Conservation (phyloP, 2,888 invertebrate genomes). For the Liodrosophila aerea region DNA sequence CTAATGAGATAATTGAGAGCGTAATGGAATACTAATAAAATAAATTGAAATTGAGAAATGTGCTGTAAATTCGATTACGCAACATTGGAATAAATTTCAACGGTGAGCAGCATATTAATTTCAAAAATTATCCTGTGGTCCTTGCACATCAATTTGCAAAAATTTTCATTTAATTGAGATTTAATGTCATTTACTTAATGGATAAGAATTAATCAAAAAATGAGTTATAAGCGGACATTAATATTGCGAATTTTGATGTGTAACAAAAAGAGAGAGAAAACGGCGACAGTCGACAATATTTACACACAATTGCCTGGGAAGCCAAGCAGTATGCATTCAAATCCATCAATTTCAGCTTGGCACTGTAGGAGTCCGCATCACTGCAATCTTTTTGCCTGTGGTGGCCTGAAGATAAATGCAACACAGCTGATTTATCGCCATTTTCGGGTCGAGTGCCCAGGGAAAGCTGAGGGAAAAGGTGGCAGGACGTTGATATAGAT, state of each 20-base stretch:
- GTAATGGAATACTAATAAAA: no score
- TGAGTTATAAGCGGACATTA: slow-evolving; percentile 18
- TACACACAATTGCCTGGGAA: slow-evolving; percentile 15
- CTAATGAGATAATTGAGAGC: no score
- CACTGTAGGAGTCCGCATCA: slow-evolving; percentile 4
- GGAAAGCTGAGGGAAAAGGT: background rate
- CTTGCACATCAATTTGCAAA: no score
- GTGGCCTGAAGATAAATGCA: slow-evolving; percentile 42
- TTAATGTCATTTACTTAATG: slow-evolving; percentile 13
- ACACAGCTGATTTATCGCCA: slow-evolving; percentile 55
- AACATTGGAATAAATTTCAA: background rate
- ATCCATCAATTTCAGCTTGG: slow-evolving; percentile 29
- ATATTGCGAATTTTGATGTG: slow-evolving; percentile 8
- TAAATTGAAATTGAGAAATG: no score
- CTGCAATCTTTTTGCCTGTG: slow-evolving; percentile 28
- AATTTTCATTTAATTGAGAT: slow-evolving; percentile 3
- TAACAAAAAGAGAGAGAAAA: background rate
- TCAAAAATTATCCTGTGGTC: no score
- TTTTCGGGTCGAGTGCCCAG: background rate
- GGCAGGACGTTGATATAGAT: no score
- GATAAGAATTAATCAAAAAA: slow-evolving; percentile 17
- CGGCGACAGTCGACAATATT: slow-evolving; percentile 10
- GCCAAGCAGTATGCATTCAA: slow-evolving; percentile 20
- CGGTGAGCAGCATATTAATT: background rate
- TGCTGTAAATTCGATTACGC: no score